Percentiles rank a stretch among this genome's conserved stretches.
These are phyloP conservation scores for Rambutsinella grinnellia DNA, from an alignment of 2,888 invertebrate genomes.

Conservation along the genomic window DNA sequence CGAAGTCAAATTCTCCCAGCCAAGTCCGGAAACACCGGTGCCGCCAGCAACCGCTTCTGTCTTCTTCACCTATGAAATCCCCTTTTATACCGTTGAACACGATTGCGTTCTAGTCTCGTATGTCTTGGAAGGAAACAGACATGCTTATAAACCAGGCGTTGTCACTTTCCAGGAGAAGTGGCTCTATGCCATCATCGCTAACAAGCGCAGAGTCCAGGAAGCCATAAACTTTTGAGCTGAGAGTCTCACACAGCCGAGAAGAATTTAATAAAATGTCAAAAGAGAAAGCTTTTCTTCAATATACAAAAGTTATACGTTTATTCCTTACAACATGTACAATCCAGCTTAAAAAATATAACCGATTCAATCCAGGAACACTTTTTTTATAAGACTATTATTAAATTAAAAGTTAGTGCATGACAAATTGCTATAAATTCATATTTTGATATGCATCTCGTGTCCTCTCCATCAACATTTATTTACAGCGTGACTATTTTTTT, in stretches of 20 bases:
- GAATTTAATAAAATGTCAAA: too few relatives aligned
- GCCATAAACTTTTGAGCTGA: slow-evolving; percentile 42
- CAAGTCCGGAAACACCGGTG: slow-evolving; percentile 55
- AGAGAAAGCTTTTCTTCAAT: too few relatives aligned
- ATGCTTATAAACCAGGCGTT: slow-evolving; percentile 57
- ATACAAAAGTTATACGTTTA: neutral
- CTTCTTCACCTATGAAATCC: slow-evolving; percentile 61
- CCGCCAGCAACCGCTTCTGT: slow-evolving; percentile 63
- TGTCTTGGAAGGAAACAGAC: slow-evolving; percentile 62
- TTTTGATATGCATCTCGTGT: too few relatives aligned
- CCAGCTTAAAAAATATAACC: too few relatives aligned
- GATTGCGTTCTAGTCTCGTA: slow-evolving; percentile 61
- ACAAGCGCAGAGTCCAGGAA: slow-evolving; percentile 60
- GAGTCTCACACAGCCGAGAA: too few relatives aligned
- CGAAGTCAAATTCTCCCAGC: slow-evolving; percentile 59
- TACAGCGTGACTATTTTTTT: too few relatives aligned
- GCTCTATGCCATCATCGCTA: slow-evolving; percentile 58
- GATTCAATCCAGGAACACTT: too few relatives aligned
- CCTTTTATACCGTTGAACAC: slow-evolving; percentile 43
- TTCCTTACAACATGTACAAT: too few relatives aligned
- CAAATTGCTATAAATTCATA: too few relatives aligned
- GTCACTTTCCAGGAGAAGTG: slow-evolving; percentile 63
- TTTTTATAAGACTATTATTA: too few relatives aligned
- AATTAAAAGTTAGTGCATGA: too few relatives aligned
- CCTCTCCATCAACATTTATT: too few relatives aligned